phyloP scores from a whole-genome alignment of 2,888 invertebrate species.

The Elmis aenea region DNA sequence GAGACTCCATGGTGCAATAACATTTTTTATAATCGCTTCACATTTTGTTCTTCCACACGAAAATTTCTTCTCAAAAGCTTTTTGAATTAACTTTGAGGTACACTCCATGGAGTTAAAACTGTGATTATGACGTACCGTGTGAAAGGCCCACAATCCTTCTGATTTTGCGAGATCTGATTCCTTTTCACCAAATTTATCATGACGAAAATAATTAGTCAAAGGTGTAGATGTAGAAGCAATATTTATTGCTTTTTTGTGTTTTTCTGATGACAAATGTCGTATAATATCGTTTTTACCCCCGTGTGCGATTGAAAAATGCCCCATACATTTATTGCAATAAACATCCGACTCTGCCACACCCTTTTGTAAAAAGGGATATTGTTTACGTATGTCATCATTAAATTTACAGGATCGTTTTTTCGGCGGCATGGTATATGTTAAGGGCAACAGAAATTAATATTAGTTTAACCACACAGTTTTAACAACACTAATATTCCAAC shows the following conservation, averaged over 20 bases:
- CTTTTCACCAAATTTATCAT: background rate
- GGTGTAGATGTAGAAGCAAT: background rate
- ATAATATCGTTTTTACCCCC: background rate
- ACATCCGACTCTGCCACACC: slow-evolving; percentile 2
- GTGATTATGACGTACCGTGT: background rate
- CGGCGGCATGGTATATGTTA: background rate
- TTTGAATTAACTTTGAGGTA: slow-evolving; percentile 19
- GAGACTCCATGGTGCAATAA: slow-evolving; percentile 11
- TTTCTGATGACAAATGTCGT: slow-evolving; percentile 1
- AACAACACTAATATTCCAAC: too few species aligned
- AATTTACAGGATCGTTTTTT: slow-evolving; percentile 1
- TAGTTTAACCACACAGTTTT: too few species aligned
- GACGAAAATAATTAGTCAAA: background rate
- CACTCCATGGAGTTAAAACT: too few species aligned
- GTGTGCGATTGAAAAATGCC: slow-evolving; percentile 1
- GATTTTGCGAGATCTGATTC: background rate
- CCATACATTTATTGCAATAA: slow-evolving; percentile 3
- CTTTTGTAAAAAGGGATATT: slow-evolving; percentile 4
- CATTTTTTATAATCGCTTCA: too few species aligned
- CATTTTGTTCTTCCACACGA: too few species aligned
- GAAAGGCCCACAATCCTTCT: background rate
- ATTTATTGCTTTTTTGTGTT: slow-evolving; percentile 4
- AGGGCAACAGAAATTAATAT: too few species aligned
- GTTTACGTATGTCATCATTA: background rate
- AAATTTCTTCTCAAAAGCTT: slow-evolving; percentile 14